A percentile compares a stretch with the other conserved stretches of the same genome.
phyloP scores from a whole-genome alignment of 2,797 vertebrate genomes.

The Etheostoma nigrum region DNA sequence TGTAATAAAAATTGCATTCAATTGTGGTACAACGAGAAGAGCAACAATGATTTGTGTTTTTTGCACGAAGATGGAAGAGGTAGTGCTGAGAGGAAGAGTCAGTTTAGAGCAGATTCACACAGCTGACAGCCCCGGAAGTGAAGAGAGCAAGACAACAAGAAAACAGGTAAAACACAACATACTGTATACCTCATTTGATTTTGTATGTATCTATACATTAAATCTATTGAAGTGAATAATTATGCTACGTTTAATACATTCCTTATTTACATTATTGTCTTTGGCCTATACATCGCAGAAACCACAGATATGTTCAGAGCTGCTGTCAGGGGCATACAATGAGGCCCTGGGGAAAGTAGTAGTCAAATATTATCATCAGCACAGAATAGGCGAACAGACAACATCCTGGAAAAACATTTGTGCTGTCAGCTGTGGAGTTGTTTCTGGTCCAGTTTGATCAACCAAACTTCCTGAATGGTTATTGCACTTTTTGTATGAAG shows the following conservation, averaged over 20 bases:
- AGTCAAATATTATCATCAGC: slow-evolving; percentile 29
- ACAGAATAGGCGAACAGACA: background rate
- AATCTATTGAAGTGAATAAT: background rate
- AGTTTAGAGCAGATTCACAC: background rate
- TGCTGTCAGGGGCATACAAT: background rate
- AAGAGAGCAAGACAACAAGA: background rate
- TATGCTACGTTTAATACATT: background rate
- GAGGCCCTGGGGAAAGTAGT: background rate
- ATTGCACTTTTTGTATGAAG: background rate
- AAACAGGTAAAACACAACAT: background rate
- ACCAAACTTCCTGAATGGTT: slow-evolving; percentile 20
- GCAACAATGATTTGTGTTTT: background rate
- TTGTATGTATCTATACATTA: background rate
- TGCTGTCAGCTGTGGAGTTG: slow-evolving; percentile 1
- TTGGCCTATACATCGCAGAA: background rate
- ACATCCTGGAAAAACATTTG: slow-evolving; percentile 23
- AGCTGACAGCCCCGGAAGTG: background rate
- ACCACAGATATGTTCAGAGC: background rate
- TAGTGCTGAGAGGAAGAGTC: slow-evolving; percentile 5
- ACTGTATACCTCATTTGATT: background rate
- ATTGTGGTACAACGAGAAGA: background rate
- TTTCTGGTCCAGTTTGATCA: slow-evolving; percentile 12
- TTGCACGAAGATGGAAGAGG: slow-evolving; percentile 20
- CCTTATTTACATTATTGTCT: background rate
- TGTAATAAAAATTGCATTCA: background rate